A percentile compares a stretch with the other conserved stretches of the same genome.
These are phyloP conservation scores for Pachyramphus minor DNA, from an alignment of 2,113 vertebrate genomes.

Conservation along the genomic window DNA sequence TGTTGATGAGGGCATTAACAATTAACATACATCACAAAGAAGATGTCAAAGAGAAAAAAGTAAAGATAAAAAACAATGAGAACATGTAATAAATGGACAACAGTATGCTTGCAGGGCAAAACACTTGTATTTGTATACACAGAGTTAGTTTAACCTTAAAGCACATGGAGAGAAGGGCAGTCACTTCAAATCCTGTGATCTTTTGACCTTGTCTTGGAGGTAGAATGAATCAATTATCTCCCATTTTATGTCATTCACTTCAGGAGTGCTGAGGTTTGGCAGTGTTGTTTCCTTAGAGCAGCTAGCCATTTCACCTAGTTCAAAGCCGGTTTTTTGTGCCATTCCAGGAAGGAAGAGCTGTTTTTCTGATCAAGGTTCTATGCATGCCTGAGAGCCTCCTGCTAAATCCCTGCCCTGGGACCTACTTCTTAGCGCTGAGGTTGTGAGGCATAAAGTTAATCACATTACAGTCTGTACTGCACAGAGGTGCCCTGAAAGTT, in stretches of 20 bases:
- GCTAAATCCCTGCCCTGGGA: neutral
- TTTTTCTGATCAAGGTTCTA: neutral
- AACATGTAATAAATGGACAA: neutral
- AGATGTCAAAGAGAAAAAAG: neutral
- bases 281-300: neutral
- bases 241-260: neutral
- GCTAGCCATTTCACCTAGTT: neutral
- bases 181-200: neutral
- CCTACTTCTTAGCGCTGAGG: neutral
- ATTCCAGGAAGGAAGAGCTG: neutral
- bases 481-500: neutral
- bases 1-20: neutral
- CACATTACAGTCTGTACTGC: constrained; percentile 17
- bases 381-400: neutral
- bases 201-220: neutral
- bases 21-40: neutral
- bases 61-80: neutral
- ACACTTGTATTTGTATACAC: neutral
- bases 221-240: neutral
- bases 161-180: neutral
- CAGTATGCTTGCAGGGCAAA: neutral
- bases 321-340: neutral
- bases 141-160: neutral
- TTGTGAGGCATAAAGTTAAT: constrained; percentile 48
- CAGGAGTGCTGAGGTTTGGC: neutral